phyloP scores from a whole-genome alignment of 2,113 vertebrate species.

The Bubalus kerabau region DNA sequence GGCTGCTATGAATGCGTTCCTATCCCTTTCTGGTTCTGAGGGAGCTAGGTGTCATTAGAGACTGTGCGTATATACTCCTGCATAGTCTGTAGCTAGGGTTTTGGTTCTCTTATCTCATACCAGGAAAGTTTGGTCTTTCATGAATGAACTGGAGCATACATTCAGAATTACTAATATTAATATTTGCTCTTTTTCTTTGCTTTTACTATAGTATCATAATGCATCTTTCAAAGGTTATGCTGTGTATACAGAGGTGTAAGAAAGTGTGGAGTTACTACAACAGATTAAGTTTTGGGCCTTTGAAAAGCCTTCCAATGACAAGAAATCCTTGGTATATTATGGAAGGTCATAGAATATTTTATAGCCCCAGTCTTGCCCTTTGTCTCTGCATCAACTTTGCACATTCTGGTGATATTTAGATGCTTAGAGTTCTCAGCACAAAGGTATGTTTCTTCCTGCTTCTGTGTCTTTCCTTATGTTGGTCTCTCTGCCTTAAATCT shows the following conservation, averaged over 20 bases:
- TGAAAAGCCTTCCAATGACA: background rate
- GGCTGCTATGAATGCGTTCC: background rate
- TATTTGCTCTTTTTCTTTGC: constrained; percentile 1
- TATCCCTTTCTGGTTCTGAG: background rate
- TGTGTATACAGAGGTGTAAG: background rate
- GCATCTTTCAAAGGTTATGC: background rate
- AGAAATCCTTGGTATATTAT: background rate
- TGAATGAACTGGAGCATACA: background rate
- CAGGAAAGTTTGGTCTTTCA: background rate
- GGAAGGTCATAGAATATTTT: background rate
- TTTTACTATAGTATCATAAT: background rate
- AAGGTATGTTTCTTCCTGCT: background rate
- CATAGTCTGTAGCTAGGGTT: background rate
- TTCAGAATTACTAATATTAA: background rate
- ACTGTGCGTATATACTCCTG: background rate
- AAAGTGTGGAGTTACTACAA: background rate
- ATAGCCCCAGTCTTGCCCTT: background rate
- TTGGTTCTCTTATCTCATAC: background rate
- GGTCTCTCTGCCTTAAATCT: background rate
- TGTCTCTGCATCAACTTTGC: background rate
- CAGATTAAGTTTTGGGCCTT: background rate
- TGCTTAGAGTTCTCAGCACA: background rate
- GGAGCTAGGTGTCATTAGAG: background rate
- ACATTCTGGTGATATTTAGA: background rate
- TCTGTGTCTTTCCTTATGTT: background rate